Evolutionary conservation across 2,797 vertebrate genomes (phyloP).

Genomic region (Peromyscus nudipes): DNA sequence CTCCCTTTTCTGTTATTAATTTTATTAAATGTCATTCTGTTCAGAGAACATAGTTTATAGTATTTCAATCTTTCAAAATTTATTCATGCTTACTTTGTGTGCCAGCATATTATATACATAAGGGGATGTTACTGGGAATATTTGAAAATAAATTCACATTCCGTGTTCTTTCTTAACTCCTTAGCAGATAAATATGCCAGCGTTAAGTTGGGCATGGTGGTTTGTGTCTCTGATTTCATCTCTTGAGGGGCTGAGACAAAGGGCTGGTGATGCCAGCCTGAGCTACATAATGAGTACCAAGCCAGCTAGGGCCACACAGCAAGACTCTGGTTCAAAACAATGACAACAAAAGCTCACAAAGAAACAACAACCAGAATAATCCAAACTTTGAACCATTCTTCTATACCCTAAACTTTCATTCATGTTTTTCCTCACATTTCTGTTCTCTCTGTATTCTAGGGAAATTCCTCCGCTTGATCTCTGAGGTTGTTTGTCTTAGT

Average conservation of each 20-base stretch:
- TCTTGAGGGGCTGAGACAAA: background rate
- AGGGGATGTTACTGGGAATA: background rate
- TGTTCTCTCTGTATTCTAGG: background rate
- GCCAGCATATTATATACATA: background rate
- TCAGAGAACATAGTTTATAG: background rate
- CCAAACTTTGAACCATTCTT: background rate
- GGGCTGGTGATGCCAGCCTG: background rate
- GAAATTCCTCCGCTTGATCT: conserved; percentile 4
- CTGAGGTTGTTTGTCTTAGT: background rate
- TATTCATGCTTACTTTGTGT: background rate
- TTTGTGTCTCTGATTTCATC: background rate
- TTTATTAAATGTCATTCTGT: background rate
- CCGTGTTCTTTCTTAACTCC: conserved; percentile 40
- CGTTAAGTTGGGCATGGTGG: background rate
- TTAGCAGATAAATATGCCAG: background rate
- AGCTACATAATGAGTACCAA: background rate
- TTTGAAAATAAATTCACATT: background rate
- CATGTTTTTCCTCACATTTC: background rate
- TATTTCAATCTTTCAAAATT: conserved; percentile 40
- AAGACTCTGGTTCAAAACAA: background rate
- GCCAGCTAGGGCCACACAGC: background rate
- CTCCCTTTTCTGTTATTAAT: background rate
- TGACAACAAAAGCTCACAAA: background rate
- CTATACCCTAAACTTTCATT: background rate
- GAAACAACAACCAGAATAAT: background rate